These are phyloP conservation scores for Ormyrus rosae DNA, from an alignment of 2,888 invertebrate species.

Conservation along the genomic window DNA sequence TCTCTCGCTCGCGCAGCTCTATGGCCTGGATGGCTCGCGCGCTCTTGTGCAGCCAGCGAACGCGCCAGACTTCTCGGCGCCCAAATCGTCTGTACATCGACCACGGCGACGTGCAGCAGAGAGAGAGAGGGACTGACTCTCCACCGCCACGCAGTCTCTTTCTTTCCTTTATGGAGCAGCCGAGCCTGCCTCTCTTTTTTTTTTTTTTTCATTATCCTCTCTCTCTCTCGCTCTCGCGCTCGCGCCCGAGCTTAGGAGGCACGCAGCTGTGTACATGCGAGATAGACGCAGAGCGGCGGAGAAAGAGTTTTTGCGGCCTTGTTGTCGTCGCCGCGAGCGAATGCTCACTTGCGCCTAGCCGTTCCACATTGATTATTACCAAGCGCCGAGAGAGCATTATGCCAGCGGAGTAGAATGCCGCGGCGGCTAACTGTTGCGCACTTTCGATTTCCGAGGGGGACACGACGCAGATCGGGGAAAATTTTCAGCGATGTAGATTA, in stretches of 20 bases:
- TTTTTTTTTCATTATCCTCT: no score
- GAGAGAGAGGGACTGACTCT: slow-evolving; percentile 2
- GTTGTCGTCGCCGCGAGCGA: slow-evolving; percentile 5
- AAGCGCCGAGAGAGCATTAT: neutral
- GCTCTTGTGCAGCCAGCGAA: slow-evolving; percentile 27
- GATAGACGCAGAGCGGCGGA: neutral
- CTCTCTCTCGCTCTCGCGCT: slow-evolving; percentile 19
- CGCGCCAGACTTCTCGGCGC: slow-evolving; percentile 75
- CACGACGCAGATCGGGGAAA: slow-evolving; percentile 11
- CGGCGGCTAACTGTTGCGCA: slow-evolving; percentile 13
- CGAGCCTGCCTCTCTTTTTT: no score
- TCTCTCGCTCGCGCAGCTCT: slow-evolving; percentile 51
- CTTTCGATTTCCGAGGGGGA: slow-evolving; percentile 41
- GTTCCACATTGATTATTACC: slow-evolving; percentile 27
- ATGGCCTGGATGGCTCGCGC: slow-evolving; percentile 38
- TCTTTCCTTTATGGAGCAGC: neutral
- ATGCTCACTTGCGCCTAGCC: neutral
- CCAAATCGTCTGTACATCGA: slow-evolving; percentile 72
- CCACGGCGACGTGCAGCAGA: slow-evolving; percentile 47
- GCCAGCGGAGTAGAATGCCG: no score
- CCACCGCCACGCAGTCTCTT: neutral
- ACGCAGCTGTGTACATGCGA: slow-evolving; percentile 13
- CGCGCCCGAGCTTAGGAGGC: neutral
- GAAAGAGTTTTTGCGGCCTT: slow-evolving; percentile 19
- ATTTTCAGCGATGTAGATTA: slow-evolving; percentile 27